Conservation (phyloP, 1,140 invertebrate genomes). For the Eciton burchellii region DNA sequence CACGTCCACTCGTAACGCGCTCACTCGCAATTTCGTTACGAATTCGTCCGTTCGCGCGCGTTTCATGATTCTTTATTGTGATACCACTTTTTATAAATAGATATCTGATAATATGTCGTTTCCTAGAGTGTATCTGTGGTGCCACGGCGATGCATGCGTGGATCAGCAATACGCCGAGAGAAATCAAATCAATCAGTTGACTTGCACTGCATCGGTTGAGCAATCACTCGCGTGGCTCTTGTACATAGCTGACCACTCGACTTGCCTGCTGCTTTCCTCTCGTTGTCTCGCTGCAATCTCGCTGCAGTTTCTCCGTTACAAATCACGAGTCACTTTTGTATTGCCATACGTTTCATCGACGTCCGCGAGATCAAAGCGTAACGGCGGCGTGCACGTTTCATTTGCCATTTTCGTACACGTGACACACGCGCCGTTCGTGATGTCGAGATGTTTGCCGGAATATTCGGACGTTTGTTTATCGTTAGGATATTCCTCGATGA, state of each 20-base stretch:
- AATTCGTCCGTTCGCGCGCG: conserved; percentile 8
- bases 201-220: neutral
- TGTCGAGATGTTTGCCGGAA: no score
- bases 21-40: neutral
- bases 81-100: conserved; percentile 49
- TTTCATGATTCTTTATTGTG: conserved; percentile 40
- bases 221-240: conserved; percentile 11
- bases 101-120: conserved; percentile 24
- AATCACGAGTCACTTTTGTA: neutral
- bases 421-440: no score
- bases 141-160: neutral
- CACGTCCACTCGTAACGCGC: neutral
- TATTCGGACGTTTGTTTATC: conserved; percentile 3
- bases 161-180: neutral
- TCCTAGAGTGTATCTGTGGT: conserved; percentile 15
- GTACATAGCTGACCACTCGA: conserved; percentile 42
- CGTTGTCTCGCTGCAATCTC: conserved; percentile 17
- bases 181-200: conserved; percentile 22
- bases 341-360: conserved; percentile 20
- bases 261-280: neutral
- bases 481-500: neutral
- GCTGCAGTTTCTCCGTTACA: neutral
- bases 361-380: neutral
- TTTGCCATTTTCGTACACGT: conserved; percentile 56
- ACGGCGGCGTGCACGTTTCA: conserved; percentile 15